Percentiles rank a stretch among this genome's conserved stretches.
These are phyloP conservation scores for Sylvilagus floridanus DNA, from an alignment of 2,797 vertebrate genomes.

Conservation along the genomic window DNA sequence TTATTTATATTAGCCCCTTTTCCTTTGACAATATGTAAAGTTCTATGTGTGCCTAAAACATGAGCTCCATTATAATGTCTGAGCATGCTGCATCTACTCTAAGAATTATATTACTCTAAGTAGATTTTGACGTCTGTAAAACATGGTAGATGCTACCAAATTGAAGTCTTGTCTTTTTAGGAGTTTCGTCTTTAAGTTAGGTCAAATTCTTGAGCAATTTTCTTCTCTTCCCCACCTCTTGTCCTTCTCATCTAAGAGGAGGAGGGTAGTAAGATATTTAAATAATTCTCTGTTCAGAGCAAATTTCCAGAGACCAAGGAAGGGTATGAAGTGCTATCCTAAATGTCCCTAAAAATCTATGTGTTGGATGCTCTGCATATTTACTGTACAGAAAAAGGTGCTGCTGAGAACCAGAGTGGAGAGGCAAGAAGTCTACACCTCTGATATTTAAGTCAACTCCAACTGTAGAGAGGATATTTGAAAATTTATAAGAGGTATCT, in stretches of 20 bases:
- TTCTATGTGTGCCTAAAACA: neutral
- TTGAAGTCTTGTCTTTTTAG: slow-evolving; percentile 3
- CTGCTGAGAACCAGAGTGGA: neutral
- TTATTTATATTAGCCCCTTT: neutral
- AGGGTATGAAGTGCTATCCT: neutral
- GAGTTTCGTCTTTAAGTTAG: neutral
- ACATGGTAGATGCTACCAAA: neutral
- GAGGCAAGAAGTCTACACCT: neutral
- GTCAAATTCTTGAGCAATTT: slow-evolving; percentile 38
- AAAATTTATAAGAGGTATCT: slow-evolving; percentile 43
- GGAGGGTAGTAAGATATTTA: neutral
- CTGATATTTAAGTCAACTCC: slow-evolving; percentile 28
- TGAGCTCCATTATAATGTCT: neutral
- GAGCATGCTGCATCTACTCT: neutral
- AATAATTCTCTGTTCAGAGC: neutral
- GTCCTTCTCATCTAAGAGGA: neutral
- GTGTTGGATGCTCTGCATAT: neutral
- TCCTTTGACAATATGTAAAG: neutral
- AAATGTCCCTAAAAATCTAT: neutral
- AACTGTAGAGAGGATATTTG: slow-evolving; percentile 2
- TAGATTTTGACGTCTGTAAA: neutral
- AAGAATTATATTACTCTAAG: neutral
- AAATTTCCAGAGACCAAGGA: neutral
- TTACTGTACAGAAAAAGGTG: slow-evolving; percentile 1
- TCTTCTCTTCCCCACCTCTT: neutral